phyloP scores from a whole-genome alignment of 2,888 invertebrate genomes.

The Pollenia angustigena region DNA sequence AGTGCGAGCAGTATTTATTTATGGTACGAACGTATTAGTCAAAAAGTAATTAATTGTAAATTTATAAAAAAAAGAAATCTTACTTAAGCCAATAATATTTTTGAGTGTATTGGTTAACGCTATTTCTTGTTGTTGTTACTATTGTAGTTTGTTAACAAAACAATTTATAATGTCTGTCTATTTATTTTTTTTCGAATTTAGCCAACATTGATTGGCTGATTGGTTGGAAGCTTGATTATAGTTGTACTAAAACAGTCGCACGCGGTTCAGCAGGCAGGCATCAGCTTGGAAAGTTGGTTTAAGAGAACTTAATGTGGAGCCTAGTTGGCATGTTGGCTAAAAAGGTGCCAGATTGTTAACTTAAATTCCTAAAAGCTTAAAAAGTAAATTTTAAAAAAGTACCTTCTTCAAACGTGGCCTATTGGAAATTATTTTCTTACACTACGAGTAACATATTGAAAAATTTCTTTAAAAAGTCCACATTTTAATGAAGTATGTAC shows the following conservation, averaged over 20 bases:
- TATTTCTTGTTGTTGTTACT: constrained; percentile 30
- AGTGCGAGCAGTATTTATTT: constrained; percentile 17
- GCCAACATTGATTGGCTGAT: constrained; percentile 63
- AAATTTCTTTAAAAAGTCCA: too few species aligned
- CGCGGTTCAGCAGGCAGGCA: neutral
- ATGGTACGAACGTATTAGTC: constrained; percentile 57
- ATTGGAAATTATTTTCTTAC: too few species aligned
- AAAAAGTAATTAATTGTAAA: constrained; percentile 70
- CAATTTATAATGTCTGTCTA: constrained; percentile 62
- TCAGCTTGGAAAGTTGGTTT: constrained; percentile 31
- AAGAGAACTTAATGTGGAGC: constrained; percentile 35
- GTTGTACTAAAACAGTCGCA: neutral
- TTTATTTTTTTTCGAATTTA: constrained; percentile 29
- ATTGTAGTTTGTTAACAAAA: constrained; percentile 37
- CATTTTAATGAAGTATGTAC: too few species aligned
- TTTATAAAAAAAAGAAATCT: constrained; percentile 53
- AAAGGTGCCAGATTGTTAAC: constrained; percentile 35
- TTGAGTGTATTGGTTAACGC: constrained; percentile 26
- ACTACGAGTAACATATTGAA: too few species aligned
- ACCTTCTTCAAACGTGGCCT: too few species aligned
- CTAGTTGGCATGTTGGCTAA: neutral
- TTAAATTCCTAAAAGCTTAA: too few species aligned
- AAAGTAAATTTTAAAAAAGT: too few species aligned
- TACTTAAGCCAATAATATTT: constrained; percentile 40
- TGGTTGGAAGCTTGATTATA: constrained; percentile 32